Conservation (phyloP, 2,113 vertebrate species). For the Circaetus gallicus region DNA sequence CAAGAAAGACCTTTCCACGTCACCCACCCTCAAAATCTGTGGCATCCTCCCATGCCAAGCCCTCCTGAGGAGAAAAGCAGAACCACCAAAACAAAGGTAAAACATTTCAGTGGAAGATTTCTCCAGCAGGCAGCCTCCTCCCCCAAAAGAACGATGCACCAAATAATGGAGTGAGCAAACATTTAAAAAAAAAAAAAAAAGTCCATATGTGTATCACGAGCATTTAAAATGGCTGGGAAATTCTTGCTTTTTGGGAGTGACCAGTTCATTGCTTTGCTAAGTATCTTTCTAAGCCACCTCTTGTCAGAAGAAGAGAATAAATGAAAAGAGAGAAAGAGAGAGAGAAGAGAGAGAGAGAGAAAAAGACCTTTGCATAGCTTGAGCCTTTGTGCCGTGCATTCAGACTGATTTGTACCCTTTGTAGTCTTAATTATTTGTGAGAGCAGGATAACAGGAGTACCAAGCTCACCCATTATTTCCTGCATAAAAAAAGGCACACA, state of each 20-base stretch:
- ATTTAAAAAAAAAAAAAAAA: background rate
- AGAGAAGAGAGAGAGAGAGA: slow-evolving; percentile 61
- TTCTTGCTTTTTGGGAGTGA: slow-evolving; percentile 51
- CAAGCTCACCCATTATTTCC: slow-evolving; percentile 99
- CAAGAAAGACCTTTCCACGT: background rate
- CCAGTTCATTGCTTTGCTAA: slow-evolving; percentile 64
- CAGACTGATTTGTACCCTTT: slow-evolving; percentile 99
- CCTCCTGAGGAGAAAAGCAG: background rate
- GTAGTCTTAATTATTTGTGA: slow-evolving; percentile 99
- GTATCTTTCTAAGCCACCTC: slow-evolving; percentile 74
- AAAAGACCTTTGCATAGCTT: slow-evolving; percentile 82
- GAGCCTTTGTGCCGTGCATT: slow-evolving; percentile 95
- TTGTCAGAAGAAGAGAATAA: slow-evolving; percentile 76
- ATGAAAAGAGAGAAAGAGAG: slow-evolving; percentile 68
- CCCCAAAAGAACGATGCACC: background rate
- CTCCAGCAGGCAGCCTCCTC: background rate
- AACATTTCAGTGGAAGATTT: background rate
- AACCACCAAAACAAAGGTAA: background rate
- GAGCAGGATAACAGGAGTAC: slow-evolving; percentile 99
- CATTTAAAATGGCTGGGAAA: slow-evolving; percentile 51
- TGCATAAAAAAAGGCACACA: slow-evolving; percentile 99
- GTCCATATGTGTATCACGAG: background rate
- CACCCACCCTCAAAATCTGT: background rate
- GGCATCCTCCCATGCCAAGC: background rate
- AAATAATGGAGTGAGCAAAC: background rate